Percentiles rank a stretch among this genome's conserved stretches.
Evolutionary conservation across 2,797 vertebrate genomes (phyloP).

Genomic region (Lophius americanus): DNA sequence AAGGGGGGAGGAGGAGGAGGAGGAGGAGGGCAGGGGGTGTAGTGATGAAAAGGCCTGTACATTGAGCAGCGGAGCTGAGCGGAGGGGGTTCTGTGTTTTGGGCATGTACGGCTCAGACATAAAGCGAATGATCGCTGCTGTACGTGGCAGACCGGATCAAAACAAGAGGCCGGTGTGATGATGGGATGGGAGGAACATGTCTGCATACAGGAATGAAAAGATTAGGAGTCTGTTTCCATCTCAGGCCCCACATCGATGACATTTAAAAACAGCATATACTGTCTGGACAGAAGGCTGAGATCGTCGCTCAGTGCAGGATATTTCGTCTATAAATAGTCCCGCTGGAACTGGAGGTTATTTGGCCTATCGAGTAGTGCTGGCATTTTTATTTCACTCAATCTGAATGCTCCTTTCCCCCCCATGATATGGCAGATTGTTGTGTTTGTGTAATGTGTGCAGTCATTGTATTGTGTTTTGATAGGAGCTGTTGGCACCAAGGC

Average conservation of each 20-base stretch:
- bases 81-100: slow-evolving; percentile 27
- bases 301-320: slow-evolving; percentile 27
- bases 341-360: slow-evolving; percentile 34
- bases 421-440: slow-evolving; percentile 59
- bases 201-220: slow-evolving; percentile 60
- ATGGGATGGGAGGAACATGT: slow-evolving; percentile 51
- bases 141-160: slow-evolving; percentile 27
- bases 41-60: slow-evolving; percentile 62
- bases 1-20: slow-evolving; percentile 47
- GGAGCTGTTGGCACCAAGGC: slow-evolving; percentile 62
- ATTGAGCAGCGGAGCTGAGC: slow-evolving; percentile 15
- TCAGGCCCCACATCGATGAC: slow-evolving; percentile 61
- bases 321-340: slow-evolving; percentile 47
- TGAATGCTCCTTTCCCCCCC: slow-evolving; percentile 31
- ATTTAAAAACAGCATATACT: slow-evolving; percentile 47
- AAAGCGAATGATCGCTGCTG: slow-evolving; percentile 57
- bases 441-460: slow-evolving; percentile 70
- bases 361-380: slow-evolving; percentile 48
- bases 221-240: slow-evolving; percentile 33
- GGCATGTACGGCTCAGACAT: slow-evolving; percentile 46
- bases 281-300: slow-evolving; percentile 28
- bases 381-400: slow-evolving; percentile 47
- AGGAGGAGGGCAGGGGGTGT: slow-evolving; percentile 14
- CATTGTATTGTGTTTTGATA: slow-evolving; percentile 78
- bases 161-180: slow-evolving; percentile 46